Evolutionary conservation across 2,113 vertebrate species (phyloP), one percentile per base, ranked within the genome.

Genomic region (Rana temporaria): DNA sequence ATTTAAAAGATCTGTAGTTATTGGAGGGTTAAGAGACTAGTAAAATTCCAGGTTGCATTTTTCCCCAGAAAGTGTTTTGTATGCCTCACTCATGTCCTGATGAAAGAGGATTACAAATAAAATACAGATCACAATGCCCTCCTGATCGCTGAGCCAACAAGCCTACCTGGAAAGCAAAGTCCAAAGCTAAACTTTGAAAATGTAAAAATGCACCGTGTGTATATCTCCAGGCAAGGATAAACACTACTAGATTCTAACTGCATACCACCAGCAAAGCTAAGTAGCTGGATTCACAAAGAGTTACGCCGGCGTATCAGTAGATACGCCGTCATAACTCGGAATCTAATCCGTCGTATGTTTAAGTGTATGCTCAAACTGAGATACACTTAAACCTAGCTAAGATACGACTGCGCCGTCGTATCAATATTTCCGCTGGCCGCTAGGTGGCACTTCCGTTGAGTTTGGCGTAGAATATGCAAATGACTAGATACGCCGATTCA

Each of bases 41-140:
- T 38, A 34, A 8, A 65, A 32, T 32, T 16, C 24, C 7, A 67
- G 64, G 22, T 34, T 26, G 30, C 12, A 17, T 38, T 34, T 38
- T 34, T 38, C 19, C 1, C 24, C 15, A 65, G 26, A 65, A 65
- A 6, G 5, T 4, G 22, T 53, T 70, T 70, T 70, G 68, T 18
- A 70, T 53, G 68, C n/a, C n/a, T 53, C 2, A 24, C 24, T 6
- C 17, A n/a, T 20, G 22, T 34, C 66, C 17, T 65, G 42, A 67
- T 66, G 76, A 57, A 79, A 56, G 24, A 15, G 38, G 48, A 38
- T 79, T 57, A 79, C 18, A 56, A 20, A 69, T 38, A 79, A 79
- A 69, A 42, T 56, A 19, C 78, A 60, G 78, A 59, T 79, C 65
- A 79, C 7, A 26, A 20, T 79, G 78, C 65, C 66, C 78, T 79